A percentile compares a stretch with the other conserved stretches of the same genome.
phyloP scores from a whole-genome alignment of 92 coral and sea anemone species.

The Zoanthus gigantus region DNA sequence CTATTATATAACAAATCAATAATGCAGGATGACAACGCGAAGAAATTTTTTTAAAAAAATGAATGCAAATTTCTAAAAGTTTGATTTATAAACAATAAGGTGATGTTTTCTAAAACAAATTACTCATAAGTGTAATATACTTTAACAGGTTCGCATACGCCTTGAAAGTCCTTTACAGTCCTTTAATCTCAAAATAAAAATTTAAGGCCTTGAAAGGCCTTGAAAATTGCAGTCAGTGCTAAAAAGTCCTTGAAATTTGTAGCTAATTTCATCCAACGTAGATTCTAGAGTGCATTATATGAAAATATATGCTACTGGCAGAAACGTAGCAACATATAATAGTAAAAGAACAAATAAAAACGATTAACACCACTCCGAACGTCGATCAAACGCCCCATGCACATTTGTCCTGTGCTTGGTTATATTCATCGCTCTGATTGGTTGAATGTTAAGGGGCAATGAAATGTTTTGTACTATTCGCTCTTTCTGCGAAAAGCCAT shows the following conservation, averaged over 20 bases:
- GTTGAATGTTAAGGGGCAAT: slow-evolving; percentile 42
- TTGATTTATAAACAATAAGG: no score
- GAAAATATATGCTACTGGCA: slow-evolving; percentile 63
- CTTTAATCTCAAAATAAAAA: background rate
- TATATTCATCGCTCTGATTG: slow-evolving; percentile 32
- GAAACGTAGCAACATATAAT: slow-evolving; percentile 26
- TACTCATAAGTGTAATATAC: no score
- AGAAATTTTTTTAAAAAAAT: no score
- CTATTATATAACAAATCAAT: no score
- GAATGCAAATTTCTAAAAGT: no score
- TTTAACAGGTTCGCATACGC: slow-evolving; percentile 45
- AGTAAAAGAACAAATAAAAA: no score
- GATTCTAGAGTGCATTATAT: slow-evolving; percentile 34
- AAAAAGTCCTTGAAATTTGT: slow-evolving; percentile 44
- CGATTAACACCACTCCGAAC: slow-evolving; percentile 16
- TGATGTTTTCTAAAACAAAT: no score
- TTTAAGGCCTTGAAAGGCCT: slow-evolving; percentile 3
- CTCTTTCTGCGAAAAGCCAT: slow-evolving; percentile 51
- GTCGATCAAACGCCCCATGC: slow-evolving; percentile 51
- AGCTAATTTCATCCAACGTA: slow-evolving; percentile 56
- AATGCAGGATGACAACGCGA: no score
- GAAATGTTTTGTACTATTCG: slow-evolving; percentile 42
- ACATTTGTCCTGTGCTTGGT: slow-evolving; percentile 33
- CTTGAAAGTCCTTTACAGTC: slow-evolving; percentile 34
- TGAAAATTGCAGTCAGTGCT: slow-evolving; percentile 46